These are phyloP conservation scores for Epinephelus moara DNA, from an alignment of 2,113 vertebrate genomes.

Conservation along the genomic window DNA sequence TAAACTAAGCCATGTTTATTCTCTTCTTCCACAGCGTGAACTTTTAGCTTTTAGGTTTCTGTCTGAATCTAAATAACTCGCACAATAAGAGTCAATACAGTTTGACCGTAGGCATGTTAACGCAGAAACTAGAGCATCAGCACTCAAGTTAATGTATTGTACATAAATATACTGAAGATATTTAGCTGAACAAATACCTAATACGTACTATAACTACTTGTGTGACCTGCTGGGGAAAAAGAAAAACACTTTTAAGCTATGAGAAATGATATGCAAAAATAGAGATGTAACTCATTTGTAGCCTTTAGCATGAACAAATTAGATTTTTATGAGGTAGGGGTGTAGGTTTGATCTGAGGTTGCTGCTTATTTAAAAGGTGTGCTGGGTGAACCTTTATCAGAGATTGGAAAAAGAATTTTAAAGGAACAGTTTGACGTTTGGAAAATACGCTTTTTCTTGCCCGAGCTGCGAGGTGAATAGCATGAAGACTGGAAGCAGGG, in stretches of 20 bases:
- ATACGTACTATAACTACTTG: conserved; percentile 51
- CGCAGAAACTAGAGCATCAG: conserved; percentile 33
- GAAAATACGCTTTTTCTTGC: not conserved
- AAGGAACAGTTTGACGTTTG: conserved; percentile 29
- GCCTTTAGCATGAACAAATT: conserved; percentile 76
- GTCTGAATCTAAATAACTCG: conserved; percentile 23
- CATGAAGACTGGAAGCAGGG: not conserved
- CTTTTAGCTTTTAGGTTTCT: conserved; percentile 54
- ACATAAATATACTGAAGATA: conserved; percentile 74
- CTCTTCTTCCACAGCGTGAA: conserved; percentile 34
- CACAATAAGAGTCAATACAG: conserved; percentile 26
- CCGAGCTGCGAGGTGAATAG: not conserved
- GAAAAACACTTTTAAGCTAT: conserved; percentile 53
- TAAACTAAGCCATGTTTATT: conserved; percentile 32
- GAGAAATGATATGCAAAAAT: conserved; percentile 68
- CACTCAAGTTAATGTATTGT: conserved; percentile 59
- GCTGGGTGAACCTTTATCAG: conserved; percentile 22
- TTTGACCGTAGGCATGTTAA: conserved; percentile 57
- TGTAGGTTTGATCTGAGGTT: conserved; percentile 41
- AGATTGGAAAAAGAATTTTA: conserved; percentile 11
- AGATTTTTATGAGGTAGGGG: conserved; percentile 45
- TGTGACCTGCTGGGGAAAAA: conserved; percentile 57
- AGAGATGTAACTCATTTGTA: conserved; percentile 59
- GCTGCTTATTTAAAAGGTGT: conserved; percentile 35
- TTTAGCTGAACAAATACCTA: conserved; percentile 67